Percentiles rank a stretch among this genome's conserved stretches.
Conservation (phyloP, 2,113 vertebrate species). For the Mobula hypostoma region DNA sequence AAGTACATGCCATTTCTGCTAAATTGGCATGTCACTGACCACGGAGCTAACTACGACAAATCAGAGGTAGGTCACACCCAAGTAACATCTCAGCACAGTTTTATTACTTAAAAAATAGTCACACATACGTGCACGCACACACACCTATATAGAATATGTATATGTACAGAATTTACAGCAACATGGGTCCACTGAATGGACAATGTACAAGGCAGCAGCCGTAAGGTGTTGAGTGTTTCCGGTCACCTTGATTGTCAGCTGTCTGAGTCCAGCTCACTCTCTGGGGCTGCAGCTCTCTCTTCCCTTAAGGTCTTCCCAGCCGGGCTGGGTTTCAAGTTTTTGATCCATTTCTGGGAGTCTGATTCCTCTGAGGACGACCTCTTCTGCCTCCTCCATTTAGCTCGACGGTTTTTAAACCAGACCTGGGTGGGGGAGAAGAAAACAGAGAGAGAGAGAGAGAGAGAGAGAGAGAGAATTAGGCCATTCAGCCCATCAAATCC, state of each 20-base stretch:
- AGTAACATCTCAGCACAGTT: not conserved
- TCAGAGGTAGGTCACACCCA: not conserved
- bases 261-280: conserved; percentile 91
- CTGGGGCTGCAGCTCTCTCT: conserved; percentile 73
- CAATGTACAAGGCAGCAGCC: not conserved
- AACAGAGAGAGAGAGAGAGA: not conserved
- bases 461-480: not conserved
- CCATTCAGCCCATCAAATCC: no score
- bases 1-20: not conserved
- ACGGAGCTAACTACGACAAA: not conserved
- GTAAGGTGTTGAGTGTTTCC: not conserved
- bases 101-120: conserved; percentile 3
- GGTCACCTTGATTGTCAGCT: conserved; percentile 66
- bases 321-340: conserved; percentile 66
- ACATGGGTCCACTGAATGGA: not conserved
- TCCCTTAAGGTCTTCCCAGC: conserved; percentile 46
- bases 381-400: conserved; percentile 96
- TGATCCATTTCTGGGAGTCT: conserved; percentile 87
- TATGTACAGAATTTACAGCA: conserved; percentile 19
- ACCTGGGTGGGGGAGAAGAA: conserved; percentile 58
- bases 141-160: conserved; percentile 10
- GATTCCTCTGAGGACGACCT: conserved; percentile 92
- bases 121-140: not conserved
- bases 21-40: not conserved
- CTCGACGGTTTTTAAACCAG: conserved; percentile 97